Conservation (phyloP, 2,888 invertebrate genomes). For the Troides oblongomaculatus region DNA sequence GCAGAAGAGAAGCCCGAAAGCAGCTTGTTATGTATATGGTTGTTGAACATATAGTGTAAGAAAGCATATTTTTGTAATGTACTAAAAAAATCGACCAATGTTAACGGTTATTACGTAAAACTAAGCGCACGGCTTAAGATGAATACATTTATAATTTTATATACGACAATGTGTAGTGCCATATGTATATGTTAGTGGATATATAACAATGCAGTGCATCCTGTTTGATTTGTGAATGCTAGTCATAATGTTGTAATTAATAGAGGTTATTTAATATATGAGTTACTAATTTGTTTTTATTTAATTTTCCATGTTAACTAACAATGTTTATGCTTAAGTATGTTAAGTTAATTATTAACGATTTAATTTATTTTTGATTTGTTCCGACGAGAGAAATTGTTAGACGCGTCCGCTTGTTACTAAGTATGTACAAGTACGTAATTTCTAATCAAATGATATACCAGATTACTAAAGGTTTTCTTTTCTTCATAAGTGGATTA, state of each 20-base stretch:
- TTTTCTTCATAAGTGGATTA: background rate
- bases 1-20: background rate
- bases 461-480: background rate
- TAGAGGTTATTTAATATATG: constrained; percentile 40
- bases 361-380: constrained; percentile 6
- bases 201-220: constrained; percentile 61
- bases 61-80: constrained; percentile 69
- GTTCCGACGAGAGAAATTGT: background rate
- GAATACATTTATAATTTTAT: constrained; percentile 29
- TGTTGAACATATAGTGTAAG: constrained; percentile 54
- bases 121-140: constrained; percentile 22
- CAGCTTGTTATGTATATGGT: constrained; percentile 35
- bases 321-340: background rate
- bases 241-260: constrained; percentile 60
- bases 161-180: constrained; percentile 51
- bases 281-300: constrained; percentile 34
- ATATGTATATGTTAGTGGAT: constrained; percentile 39
- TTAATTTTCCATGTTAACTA: constrained; percentile 14
- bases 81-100: constrained; percentile 57
- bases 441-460: background rate
- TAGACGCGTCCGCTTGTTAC: constrained; percentile 11
- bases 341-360: constrained; percentile 2
- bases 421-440: background rate
- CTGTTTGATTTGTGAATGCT: constrained; percentile 61
- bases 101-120: constrained; percentile 46